Percentiles rank a stretch among this genome's conserved stretches.
Conservation (phyloP, 2,888 invertebrate species). For the Xestia rhomboidea region DNA sequence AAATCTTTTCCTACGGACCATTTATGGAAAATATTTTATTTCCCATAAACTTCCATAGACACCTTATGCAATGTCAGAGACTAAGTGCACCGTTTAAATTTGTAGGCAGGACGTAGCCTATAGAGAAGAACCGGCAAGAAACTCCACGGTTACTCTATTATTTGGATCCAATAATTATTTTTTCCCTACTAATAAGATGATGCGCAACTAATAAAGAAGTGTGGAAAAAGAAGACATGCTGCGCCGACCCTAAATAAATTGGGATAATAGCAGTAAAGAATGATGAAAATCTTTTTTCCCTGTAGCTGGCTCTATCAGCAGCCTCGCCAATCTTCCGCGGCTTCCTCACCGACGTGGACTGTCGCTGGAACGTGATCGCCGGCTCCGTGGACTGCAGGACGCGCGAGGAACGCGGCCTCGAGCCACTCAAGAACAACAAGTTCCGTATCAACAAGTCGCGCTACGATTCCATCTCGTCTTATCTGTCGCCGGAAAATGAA, state of each 20-base stretch:
- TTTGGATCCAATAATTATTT: too few species aligned
- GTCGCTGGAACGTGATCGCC: slow-evolving; percentile 99
- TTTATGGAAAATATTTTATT: not conserved
- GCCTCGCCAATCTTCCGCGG: slow-evolving; percentile 99
- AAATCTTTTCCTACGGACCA: not conserved
- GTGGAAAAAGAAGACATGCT: too few species aligned
- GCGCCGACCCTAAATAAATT: not conserved
- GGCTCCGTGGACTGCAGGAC: slow-evolving; percentile 99
- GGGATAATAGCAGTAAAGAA: not conserved
- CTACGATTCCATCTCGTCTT: slow-evolving; percentile 99
- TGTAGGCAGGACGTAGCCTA: not conserved
- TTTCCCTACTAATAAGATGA: too few species aligned
- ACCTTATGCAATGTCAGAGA: not conserved
- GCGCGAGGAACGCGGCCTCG: slow-evolving; percentile 96
- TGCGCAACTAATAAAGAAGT: too few species aligned
- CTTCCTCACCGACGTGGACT: slow-evolving; percentile 98
- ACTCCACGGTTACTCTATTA: too few species aligned
- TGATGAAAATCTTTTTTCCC: not conserved
- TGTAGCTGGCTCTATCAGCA: slow-evolving; percentile 97
- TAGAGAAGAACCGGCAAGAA: not conserved
- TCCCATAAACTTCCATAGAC: not conserved
- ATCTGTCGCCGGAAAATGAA: slow-evolving; percentile 96
- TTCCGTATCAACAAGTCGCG: slow-evolving; percentile 97
- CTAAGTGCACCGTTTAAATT: not conserved
- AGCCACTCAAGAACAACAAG: slow-evolving; percentile 93